phyloP scores from a whole-genome alignment of 2,888 invertebrate species.

The Cosmia pyralina region DNA sequence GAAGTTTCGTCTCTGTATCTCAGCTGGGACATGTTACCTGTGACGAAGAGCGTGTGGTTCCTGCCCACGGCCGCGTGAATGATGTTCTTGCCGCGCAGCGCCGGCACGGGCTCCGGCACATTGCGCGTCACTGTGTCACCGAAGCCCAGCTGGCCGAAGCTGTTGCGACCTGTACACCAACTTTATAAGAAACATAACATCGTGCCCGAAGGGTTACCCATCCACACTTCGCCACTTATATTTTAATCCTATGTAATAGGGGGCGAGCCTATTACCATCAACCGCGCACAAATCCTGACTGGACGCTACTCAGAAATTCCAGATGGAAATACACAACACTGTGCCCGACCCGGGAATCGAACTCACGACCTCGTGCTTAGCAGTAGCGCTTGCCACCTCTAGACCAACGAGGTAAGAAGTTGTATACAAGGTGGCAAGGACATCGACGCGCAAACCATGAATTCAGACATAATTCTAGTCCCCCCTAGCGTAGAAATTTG shows the following conservation, averaged over 20 bases:
- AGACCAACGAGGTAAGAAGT: neutral
- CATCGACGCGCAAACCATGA: too few relatives aligned
- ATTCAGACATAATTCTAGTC: too few relatives aligned
- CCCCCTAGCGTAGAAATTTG: too few relatives aligned
- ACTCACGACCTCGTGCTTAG: neutral
- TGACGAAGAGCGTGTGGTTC: slow-evolving; percentile 96
- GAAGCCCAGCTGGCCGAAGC: slow-evolving; percentile 95
- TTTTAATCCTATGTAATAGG: neutral
- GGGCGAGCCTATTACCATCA: neutral
- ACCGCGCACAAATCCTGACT: neutral
- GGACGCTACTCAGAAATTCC: neutral
- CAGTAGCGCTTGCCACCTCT: neutral
- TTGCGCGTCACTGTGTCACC: slow-evolving; percentile 94
- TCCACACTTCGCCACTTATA: neutral
- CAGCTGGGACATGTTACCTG: slow-evolving; percentile 87
- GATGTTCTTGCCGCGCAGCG: slow-evolving; percentile 93
- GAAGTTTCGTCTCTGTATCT: too few relatives aligned
- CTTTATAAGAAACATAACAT: neutral
- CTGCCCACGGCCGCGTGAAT: slow-evolving; percentile 97
- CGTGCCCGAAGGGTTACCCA: too few relatives aligned
- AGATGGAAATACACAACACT: neutral
- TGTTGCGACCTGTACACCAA: slow-evolving; percentile 91
- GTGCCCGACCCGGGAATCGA: neutral
- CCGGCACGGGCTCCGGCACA: slow-evolving; percentile 94
- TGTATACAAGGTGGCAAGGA: too few relatives aligned